phyloP scores from a whole-genome alignment of 2,797 vertebrate species.

The Gambusia yucatana region DNA sequence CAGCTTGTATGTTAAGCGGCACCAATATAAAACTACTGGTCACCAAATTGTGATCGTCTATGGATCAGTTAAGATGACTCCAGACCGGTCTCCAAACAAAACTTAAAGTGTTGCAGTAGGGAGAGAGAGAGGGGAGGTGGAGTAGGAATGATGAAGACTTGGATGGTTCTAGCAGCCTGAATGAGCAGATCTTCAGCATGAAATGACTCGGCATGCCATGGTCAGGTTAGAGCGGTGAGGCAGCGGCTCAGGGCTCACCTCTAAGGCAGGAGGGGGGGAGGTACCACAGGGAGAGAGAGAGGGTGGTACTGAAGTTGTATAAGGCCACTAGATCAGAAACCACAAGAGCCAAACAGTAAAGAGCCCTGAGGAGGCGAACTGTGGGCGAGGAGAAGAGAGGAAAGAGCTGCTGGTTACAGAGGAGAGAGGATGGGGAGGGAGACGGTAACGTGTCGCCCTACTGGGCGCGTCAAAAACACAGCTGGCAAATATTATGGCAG shows the following conservation, averaged over 20 bases:
- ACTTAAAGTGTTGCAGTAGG: slow-evolving; percentile 8
- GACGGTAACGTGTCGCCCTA: slow-evolving; percentile 15
- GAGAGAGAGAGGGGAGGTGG: slow-evolving; percentile 22
- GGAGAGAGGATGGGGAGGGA: slow-evolving; percentile 75
- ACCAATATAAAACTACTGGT: not conserved
- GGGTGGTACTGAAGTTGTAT: slow-evolving; percentile 96
- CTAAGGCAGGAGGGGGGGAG: slow-evolving; percentile 92
- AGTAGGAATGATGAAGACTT: slow-evolving; percentile 11
- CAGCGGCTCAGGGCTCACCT: slow-evolving; percentile 87
- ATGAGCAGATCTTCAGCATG: slow-evolving; percentile 53
- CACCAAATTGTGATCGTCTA: not conserved
- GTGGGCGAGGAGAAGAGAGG: slow-evolving; percentile 77
- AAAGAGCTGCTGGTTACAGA: slow-evolving; percentile 79
- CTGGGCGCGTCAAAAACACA: slow-evolving; percentile 7
- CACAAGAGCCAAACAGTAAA: slow-evolving; percentile 99
- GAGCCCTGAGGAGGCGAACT: slow-evolving; percentile 89
- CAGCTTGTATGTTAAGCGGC: not conserved
- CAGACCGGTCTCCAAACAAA: slow-evolving; percentile 5
- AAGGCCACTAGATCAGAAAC: slow-evolving; percentile 99
- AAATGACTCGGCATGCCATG: slow-evolving; percentile 62
- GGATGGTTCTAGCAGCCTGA: slow-evolving; percentile 32
- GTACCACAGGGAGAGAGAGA: slow-evolving; percentile 89
- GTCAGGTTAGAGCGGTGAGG: slow-evolving; percentile 37
- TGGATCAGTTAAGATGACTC: slow-evolving; percentile 20
- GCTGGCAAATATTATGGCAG: slow-evolving; percentile 32